Base-by-base conservation (phyloP, 1,140 invertebrate species). In the Drosophila teissieri region DNA sequence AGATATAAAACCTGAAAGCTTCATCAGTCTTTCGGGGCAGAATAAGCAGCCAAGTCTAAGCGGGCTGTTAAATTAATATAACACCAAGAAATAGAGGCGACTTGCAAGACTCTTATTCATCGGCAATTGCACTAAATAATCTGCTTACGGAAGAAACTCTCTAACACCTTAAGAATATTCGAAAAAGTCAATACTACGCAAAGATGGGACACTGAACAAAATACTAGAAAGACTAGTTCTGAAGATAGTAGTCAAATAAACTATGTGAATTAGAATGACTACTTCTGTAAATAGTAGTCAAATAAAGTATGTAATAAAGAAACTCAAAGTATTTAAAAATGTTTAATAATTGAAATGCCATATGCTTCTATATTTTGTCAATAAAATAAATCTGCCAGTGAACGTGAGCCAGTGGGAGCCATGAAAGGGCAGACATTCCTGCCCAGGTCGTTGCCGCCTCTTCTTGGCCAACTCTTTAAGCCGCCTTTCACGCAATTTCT, bases 401-500 rank as follows among this genome's bases (percentile, higher is more conserved):
- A 48, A 14, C 14, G 48, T 15, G 37, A 0, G 46, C 42, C 27
- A 40, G 68, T n/a, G 17, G 37, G 34, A 22, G 8, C 44, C 62
- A 62, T 77, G 70, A 76, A 74, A 58, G 49, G 58, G n/a, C n/a
- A 15, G 58, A 44, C 56, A 45, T 54, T 51, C 44, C 55, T n/a
- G 19, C 12, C 37, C 27, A n/a, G 45, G 42, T 31, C 31, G 64
- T 65, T 45, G 60, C 42, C 40, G 60, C 60, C 64, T 22, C 52
- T 61, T 65, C 64, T 17, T 68, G 64, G 46, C 64, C 64, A 68
- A 52, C 36, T 53, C 73, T 67, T 82, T 67, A 72, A 88, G 82
- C 69, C 68, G 70, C 72, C 80, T 88, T 82, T 86, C 79, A 88
- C 83, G 82, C 82, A 88, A 65, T 88, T 88, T 75, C 79, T 64